Base-by-base conservation (phyloP, 2,888 invertebrate species). In the Microchrysa polita region DNA sequence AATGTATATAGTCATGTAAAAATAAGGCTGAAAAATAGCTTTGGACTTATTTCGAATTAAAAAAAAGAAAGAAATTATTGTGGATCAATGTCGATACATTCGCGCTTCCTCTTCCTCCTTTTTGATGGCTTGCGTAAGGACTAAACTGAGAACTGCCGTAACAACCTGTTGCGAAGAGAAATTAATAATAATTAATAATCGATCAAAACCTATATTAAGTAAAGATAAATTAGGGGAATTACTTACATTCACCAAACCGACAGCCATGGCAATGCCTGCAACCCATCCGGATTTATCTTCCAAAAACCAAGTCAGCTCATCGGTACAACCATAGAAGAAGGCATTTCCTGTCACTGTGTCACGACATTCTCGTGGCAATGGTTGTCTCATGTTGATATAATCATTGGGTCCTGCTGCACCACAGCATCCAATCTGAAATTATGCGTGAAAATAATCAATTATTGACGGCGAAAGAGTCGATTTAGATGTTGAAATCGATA, bases 331-430 rank as follows among this genome's bases (percentile, higher is more conserved):
- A 81, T 94, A 91, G 85, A 91, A 93, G 85, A 92, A 95, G 0
- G 94, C 93, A 83, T 95, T 95, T 69, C 96, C 95, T 1, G 94
- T 95, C 14, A 95, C 93, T 0, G 93, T 91, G 83, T 95, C 94
- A 10, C 95, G 88, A 81, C 96, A 96, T 76, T 93, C 93, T 1
- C 90, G 87, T 0, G 96, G 95, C 72, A 96, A 82, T 0, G 95
- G 94, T 80, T 94, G 93, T 79, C 90, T 88, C 78, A 93, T 81
- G 75, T 87, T 87, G 78, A 93, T 86, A 85, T 92, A 96, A 84
- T 96, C 96, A 85, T 90, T 90, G 0, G 95, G 91, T 0, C 95
- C 94, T 75, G 92, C 91, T 0, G 95, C 95, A 14, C 96, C 96
- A 80, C 96, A 96, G 83, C 96, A 96, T 57, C 93, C 95, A 79